Evolutionary conservation across 2,888 invertebrate genomes (phyloP).

Genomic region (Frankliniella fusca): DNA sequence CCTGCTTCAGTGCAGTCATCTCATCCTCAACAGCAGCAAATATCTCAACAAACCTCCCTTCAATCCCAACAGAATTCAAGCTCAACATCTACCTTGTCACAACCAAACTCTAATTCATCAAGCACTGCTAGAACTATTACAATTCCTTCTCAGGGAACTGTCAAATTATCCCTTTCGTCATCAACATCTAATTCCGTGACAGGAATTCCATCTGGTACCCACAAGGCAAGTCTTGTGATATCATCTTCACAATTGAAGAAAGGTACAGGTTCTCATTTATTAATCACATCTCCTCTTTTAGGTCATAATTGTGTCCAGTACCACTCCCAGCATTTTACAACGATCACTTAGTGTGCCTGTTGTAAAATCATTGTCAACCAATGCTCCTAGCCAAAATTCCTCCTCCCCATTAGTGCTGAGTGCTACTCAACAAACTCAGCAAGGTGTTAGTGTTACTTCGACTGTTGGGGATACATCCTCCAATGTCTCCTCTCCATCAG

Average conservation of each 20-base stretch:
- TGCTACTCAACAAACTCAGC: not conserved
- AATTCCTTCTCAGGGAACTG: not conserved
- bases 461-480: not conserved
- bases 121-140: not conserved
- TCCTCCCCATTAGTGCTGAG: not conserved
- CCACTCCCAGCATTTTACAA: constrained; percentile 6
- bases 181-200: not conserved
- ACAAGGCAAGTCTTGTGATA: not conserved
- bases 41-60: not conserved
- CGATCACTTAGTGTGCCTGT: not conserved
- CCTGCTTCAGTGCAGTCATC: not conserved
- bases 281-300: not conserved
- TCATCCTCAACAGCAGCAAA: not conserved
- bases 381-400: not conserved
- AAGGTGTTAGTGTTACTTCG: not conserved
- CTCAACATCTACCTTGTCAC: not conserved
- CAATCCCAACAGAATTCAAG: not conserved
- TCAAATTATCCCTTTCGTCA: not conserved
- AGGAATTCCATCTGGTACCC: constrained; percentile 5
- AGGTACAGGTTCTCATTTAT: no score
- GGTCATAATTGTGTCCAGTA: constrained; percentile 8
- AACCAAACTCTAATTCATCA: not conserved
- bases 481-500: not conserved
- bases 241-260: no score
- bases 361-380: not conserved